Percentiles rank a stretch among this genome's conserved stretches.
These are phyloP conservation scores for Malurus alboscapulatus DNA, from an alignment of 2,113 vertebrate genomes.

Conservation along the genomic window DNA sequence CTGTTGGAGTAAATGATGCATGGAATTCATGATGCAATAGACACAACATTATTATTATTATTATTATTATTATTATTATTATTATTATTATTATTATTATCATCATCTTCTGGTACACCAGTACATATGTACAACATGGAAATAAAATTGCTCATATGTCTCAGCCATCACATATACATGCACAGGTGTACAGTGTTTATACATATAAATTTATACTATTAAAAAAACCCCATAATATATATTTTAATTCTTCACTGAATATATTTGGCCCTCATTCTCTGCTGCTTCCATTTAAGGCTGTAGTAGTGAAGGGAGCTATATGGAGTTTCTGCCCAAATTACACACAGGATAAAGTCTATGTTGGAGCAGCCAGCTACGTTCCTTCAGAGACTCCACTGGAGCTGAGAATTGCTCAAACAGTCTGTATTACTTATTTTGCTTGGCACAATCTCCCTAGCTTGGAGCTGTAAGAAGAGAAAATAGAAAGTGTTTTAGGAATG, in stretches of 20 bases:
- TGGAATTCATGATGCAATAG: background rate
- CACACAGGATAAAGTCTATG: constrained; percentile 16
- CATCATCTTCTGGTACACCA: background rate
- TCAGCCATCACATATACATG: background rate
- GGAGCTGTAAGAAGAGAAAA: constrained; percentile 40
- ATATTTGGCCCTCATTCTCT: background rate
- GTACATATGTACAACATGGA: background rate
- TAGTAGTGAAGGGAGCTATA: background rate
- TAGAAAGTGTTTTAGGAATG: constrained; percentile 38
- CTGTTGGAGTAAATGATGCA: background rate
- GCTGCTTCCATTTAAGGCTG: constrained; percentile 18
- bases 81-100: too few relatives aligned
- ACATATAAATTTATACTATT: background rate
- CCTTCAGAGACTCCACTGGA: constrained; percentile 36
- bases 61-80: too few relatives aligned
- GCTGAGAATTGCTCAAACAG: constrained; percentile 36
- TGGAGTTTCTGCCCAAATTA: constrained; percentile 17
- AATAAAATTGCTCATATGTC: background rate
- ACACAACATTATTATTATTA: background rate
- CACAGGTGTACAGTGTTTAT: background rate
- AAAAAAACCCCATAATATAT: background rate
- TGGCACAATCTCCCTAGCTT: constrained; percentile 32
- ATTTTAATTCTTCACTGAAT: background rate
- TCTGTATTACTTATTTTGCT: constrained; percentile 56
- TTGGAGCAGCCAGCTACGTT: constrained; percentile 42